Evolutionary conservation across 2,797 vertebrate genomes (phyloP), one percentile per base, ranked within the genome.

Genomic region (Amblyopsis hoosieri): DNA sequence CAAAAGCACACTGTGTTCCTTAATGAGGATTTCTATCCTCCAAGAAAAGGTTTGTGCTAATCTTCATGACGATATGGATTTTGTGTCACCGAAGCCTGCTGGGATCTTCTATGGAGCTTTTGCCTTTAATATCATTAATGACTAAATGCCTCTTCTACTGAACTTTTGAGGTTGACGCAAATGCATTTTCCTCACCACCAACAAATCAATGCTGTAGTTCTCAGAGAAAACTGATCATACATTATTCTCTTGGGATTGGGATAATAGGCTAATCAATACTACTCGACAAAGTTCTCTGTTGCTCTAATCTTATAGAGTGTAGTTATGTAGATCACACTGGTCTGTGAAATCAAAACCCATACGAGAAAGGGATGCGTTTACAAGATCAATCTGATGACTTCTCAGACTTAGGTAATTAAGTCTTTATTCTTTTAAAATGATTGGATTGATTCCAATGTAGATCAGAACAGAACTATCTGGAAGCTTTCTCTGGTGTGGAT

Each of bases 371-470:
- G 14, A 14, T 62, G 60, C 60, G 52, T 53, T 29, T 11, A 52
- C 52, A 33, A 49, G 33, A 15, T 37, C n/a, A 13, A n/a, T 19
- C 4, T 14, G 4, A 11, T 50, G 47, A 11, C 29, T 31, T 8
- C 54, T 55, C 54, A 55, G n/a, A 37, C 54, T 42, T 12, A 55
- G 33, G 15, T 62, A 23, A 54, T 58, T 62, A 54, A 37, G 10
- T 53, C 17, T 54, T 54, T 62, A 23, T 53, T 37, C 29, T 12
- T 9, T 11, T 9, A 17, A 14, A 19, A 29, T 54, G 13, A 54
- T 46, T 29, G 60, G 60, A 54, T 62, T 62, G 51, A 62, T 51
- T 53, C 45, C 57, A 46, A 19, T 19, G 11, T 19, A 42, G 37
- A 42, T 8, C 37, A 42, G 8, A 42, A 42, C 8, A 42, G 8